Percentiles rank a stretch among this genome's conserved stretches.
These are phyloP conservation scores for Phalera bucephala DNA, from an alignment of 2,888 invertebrate species.

Conservation along the genomic window DNA sequence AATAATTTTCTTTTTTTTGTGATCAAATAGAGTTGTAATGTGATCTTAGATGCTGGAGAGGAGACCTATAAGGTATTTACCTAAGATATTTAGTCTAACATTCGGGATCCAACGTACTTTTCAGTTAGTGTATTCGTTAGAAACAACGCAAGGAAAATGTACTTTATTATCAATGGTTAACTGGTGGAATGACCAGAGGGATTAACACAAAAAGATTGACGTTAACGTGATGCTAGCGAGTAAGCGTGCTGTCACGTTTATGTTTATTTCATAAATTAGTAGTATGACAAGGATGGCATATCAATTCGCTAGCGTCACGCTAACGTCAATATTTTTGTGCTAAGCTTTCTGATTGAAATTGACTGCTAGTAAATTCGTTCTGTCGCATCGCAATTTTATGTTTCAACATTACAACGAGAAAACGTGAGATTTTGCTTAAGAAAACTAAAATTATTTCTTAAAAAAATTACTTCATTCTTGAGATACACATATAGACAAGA, in stretches of 20 bases:
- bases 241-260: too few species aligned
- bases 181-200: slow-evolving; percentile 3
- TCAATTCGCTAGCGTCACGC: too few species aligned
- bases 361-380: not conserved
- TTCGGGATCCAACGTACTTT: not conserved
- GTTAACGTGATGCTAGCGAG: too few species aligned
- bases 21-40: not conserved
- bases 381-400: slow-evolving; percentile 4
- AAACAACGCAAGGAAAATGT: not conserved
- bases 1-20: too few species aligned
- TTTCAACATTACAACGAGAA: slow-evolving; percentile 1
- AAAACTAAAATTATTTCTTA: not conserved
- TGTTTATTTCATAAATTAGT: too few species aligned
- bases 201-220: too few species aligned
- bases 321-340: too few species aligned
- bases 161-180: not conserved
- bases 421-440: slow-evolving; percentile 2
- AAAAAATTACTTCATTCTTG: not conserved
- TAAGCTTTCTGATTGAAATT: too few species aligned
- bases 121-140: not conserved
- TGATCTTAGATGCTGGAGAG: too few species aligned
- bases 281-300: too few species aligned
- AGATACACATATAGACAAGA: not conserved
- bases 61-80: too few species aligned
- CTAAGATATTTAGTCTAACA: too few species aligned